Conservation (phyloP, 2,888 invertebrate species). For the Ichneumoninae sp. region DNA sequence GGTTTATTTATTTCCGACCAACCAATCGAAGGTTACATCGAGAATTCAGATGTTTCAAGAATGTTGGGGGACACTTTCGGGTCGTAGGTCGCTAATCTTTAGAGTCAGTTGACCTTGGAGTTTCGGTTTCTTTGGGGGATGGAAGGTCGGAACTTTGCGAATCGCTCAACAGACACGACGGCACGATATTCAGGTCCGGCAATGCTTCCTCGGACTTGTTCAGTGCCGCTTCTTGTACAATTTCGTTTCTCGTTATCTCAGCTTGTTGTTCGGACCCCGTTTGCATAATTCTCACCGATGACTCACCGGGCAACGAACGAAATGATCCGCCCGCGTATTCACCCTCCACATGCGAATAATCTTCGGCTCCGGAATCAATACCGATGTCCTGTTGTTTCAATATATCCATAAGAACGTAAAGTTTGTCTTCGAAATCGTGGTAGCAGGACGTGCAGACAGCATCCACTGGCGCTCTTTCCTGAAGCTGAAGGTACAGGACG, state of each 20-base stretch:
- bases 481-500: slow-evolving; percentile 66
- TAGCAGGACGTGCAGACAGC: slow-evolving; percentile 73
- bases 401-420: slow-evolving; percentile 79
- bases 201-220: slow-evolving; percentile 28
- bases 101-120: slow-evolving; percentile 40
- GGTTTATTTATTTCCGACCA: slow-evolving; percentile 30
- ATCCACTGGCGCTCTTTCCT: slow-evolving; percentile 69
- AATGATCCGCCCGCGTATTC: slow-evolving; percentile 34
- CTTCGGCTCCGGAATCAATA: not conserved
- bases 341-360: slow-evolving; percentile 24
- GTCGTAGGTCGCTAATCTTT: slow-evolving; percentile 4
- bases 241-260: slow-evolving; percentile 2
- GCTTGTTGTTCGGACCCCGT: slow-evolving; percentile 37
- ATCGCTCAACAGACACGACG: slow-evolving; percentile 55
- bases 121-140: slow-evolving; percentile 66
- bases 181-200: slow-evolving; percentile 37
- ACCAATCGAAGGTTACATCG: not conserved
- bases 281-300: slow-evolving; percentile 39
- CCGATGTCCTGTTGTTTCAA: slow-evolving; percentile 66
- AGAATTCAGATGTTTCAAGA: slow-evolving; percentile 52
- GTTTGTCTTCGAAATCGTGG: slow-evolving; percentile 75
- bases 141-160: slow-evolving; percentile 62
- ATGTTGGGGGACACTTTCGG: slow-evolving; percentile 9
- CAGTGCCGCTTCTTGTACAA: not conserved
- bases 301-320: not conserved